A percentile compares a stretch with the other conserved stretches of the same genome.
These are phyloP conservation scores for Papilio glaucus DNA, from an alignment of 1,140 invertebrate genomes.

Conservation along the genomic window DNA sequence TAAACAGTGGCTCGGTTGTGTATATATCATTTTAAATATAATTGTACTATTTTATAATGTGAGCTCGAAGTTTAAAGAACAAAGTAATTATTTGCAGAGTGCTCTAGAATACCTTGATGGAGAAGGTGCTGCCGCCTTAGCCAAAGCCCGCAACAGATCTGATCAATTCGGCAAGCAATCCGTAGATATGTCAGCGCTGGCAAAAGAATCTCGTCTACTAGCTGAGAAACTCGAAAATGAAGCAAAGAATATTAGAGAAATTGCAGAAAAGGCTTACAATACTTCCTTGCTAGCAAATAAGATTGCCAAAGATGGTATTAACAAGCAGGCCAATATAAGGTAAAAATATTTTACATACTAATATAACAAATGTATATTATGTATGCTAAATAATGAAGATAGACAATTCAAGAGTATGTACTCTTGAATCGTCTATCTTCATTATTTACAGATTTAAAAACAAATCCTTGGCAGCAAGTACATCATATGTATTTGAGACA, in stretches of 20 bases:
- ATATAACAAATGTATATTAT: too few species aligned
- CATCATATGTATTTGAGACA: too few species aligned
- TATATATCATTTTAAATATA: too few species aligned
- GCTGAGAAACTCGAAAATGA: slow-evolving; percentile 91
- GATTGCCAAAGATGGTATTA: slow-evolving; percentile 91
- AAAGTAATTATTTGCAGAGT: slow-evolving; percentile 75
- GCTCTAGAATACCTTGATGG: slow-evolving; percentile 90
- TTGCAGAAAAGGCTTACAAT: slow-evolving; percentile 92
- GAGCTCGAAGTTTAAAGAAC: background rate
- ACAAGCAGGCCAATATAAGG: slow-evolving; percentile 91
- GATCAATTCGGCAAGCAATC: slow-evolving; percentile 95
- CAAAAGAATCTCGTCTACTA: slow-evolving; percentile 91
- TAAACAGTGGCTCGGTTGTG: too few species aligned
- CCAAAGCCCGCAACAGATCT: slow-evolving; percentile 91
- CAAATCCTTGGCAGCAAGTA: too few species aligned
- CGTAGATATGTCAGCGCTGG: slow-evolving; percentile 94
- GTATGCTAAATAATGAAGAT: too few species aligned
- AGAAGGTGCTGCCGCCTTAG: slow-evolving; percentile 90
- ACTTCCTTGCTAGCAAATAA: slow-evolving; percentile 92
- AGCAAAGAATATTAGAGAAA: slow-evolving; percentile 89
- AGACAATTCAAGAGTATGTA: too few species aligned
- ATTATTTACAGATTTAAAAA: too few species aligned
- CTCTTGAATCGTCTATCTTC: too few species aligned
- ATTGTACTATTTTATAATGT: background rate
- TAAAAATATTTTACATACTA: slow-evolving; percentile 53